phyloP scores from a whole-genome alignment of 2,888 invertebrate genomes.

The Leptinotarsa rubiginosa region DNA sequence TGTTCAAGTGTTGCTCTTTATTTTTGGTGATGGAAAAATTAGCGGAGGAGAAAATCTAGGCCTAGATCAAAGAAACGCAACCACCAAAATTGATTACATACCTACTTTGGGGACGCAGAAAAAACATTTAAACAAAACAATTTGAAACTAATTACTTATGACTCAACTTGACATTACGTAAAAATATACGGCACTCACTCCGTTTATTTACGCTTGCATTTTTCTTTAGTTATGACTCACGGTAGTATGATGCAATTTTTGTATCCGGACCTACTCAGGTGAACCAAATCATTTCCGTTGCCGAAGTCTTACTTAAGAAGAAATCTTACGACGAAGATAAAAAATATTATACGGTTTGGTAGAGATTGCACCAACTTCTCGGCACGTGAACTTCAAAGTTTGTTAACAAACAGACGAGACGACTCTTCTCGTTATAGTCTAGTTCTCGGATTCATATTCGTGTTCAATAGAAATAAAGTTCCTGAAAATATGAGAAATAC shows the following conservation, averaged over 20 bases:
- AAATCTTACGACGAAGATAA: conserved; percentile 4
- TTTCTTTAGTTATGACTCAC: conserved; percentile 28
- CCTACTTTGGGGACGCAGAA: neutral
- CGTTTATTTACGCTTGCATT: conserved; percentile 20
- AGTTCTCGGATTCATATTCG: no score
- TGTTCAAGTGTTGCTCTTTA: neutral
- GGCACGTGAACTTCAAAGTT: no score
- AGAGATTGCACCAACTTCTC: no score
- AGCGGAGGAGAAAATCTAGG: neutral
- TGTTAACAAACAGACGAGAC: no score
- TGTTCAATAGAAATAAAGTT: no score
- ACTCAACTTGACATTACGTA: conserved; percentile 15
- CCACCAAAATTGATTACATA: neutral
- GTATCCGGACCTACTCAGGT: conserved; percentile 36
- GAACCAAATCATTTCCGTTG: conserved; percentile 33
- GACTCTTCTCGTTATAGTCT: no score
- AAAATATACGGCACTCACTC: conserved; percentile 12
- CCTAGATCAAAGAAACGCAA: neutral
- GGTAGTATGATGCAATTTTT: conserved; percentile 33
- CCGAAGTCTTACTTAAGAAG: conserved; percentile 30
- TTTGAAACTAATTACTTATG: conserved; percentile 15
- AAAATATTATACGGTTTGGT: neutral
- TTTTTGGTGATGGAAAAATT: neutral
- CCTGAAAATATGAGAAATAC: no score
- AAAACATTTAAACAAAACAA: conserved; percentile 11